These are phyloP conservation scores for Drosophila merina DNA, from an alignment of 2,888 invertebrate genomes.

Conservation along the genomic window DNA sequence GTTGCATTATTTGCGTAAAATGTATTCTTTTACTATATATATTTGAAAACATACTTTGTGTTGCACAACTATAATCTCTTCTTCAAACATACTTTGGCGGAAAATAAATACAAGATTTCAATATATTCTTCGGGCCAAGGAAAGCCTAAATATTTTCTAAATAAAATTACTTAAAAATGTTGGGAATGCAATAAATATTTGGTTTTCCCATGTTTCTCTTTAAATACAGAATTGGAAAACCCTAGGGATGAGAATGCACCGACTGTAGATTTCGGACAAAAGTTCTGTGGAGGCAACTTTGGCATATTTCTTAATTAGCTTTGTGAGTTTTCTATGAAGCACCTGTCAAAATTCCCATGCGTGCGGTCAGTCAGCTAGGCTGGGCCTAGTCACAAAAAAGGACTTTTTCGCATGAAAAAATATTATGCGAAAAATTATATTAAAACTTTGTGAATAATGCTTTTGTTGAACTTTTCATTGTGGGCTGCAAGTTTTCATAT, in stretches of 20 bases:
- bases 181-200: conserved; percentile 19
- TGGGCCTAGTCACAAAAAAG: conserved; percentile 33
- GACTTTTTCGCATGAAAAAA: conserved; percentile 38
- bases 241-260: conserved; percentile 11
- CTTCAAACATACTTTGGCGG: background rate
- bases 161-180: background rate
- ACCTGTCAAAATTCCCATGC: conserved; percentile 73
- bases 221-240: conserved; percentile 23
- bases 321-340: conserved; percentile 69
- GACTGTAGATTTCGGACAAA: conserved; percentile 64
- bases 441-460: conserved; percentile 69
- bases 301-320: conserved; percentile 78
- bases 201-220: conserved; percentile 21
- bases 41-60: conserved; percentile 17
- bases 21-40: conserved; percentile 5
- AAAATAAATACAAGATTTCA: background rate
- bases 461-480: conserved; percentile 62
- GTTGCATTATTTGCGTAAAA: conserved; percentile 33
- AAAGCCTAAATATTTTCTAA: background rate
- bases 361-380: conserved; percentile 73
- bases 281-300: conserved; percentile 56
- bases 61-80: background rate
- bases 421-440: conserved; percentile 74
- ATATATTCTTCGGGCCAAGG: too few relatives aligned
- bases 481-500: conserved; percentile 28